Conservation (phyloP, 1,140 invertebrate genomes). For the Orius laevigatus region DNA sequence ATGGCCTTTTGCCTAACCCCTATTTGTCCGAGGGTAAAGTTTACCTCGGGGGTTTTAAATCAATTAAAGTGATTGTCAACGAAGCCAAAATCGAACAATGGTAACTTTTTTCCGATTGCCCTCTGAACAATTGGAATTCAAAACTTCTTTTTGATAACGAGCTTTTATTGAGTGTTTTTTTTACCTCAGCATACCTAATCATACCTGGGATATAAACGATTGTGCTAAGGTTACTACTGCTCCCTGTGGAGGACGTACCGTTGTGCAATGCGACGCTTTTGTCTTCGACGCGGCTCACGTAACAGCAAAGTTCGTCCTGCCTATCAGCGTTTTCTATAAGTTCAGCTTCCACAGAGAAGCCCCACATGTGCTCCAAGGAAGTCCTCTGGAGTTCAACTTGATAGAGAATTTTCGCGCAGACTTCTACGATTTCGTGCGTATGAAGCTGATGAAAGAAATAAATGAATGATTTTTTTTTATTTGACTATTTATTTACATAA, state of each 20-base stretch:
- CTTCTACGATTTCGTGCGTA: slow-evolving; percentile 89
- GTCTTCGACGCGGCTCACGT: slow-evolving; percentile 86
- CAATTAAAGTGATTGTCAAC: no score
- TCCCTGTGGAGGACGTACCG: slow-evolving; percentile 40
- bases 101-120: no score
- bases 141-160: no score
- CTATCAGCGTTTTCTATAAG: slow-evolving; percentile 87
- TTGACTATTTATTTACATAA: slow-evolving; percentile 59
- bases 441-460: slow-evolving; percentile 46
- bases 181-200: no score
- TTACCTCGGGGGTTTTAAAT: no score
- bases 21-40: no score
- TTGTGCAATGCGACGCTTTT: slow-evolving; percentile 89
- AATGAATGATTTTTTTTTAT: neutral
- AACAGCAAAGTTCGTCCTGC: slow-evolving; percentile 92
- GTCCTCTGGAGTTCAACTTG: slow-evolving; percentile 83
- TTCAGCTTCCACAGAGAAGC: slow-evolving; percentile 92
- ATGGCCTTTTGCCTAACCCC: no score
- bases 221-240: neutral
- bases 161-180: no score
- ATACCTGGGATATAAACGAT: neutral
- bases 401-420: slow-evolving; percentile 91
- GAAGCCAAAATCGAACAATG: no score
- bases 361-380: slow-evolving; percentile 89
- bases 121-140: no score